Base-by-base conservation (phyloP, 2,888 invertebrate species). In the Cosmorhoe ocellata region DNA sequence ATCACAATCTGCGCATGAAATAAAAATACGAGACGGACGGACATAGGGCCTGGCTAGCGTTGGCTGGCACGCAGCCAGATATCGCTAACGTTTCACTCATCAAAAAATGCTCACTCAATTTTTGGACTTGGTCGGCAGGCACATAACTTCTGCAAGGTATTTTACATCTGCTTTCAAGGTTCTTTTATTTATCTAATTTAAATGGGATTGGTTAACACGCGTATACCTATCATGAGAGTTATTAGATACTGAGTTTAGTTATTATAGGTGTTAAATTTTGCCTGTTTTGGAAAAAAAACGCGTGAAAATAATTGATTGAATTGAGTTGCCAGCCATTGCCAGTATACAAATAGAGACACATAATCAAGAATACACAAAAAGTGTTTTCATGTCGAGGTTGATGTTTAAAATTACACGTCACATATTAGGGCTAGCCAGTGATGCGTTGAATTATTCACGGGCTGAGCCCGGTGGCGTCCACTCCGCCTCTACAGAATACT, bases 41-140 rank as follows among this genome's bases (percentile, higher is more conserved):
- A 67, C 75, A 74, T 64, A 67, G 69, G 70, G 62, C 69, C 67
- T 65, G 70, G 71, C 71, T 74, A 71, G 72, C 69, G 69, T 76
- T 83, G 83, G 84, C 83, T 84, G 84, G 84, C 83, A 64, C 69
- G 52, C 43, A 59, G 81, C 84, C 84, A 76, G 73, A 78, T 74
- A 78, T 79, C 78, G 72, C 76, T 74, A 76, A 76, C 76, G 76
- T 78, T 78, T 74, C 67, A 68, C 75, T 74, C 74, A 67, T 73
- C 76, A 76, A 76, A 66, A 70, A 71, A 69, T 66, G 63, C 64
- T 62, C 60, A 52, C 60, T 63, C n/a, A n/a, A 54, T 71, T 67
- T 69, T 36, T 65, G 65, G 67, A 56, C 41, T 52, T 59, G 56
- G 54, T 62, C 59, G 58, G 4, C 4, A 18, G 18, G 18, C 2